Evolutionary conservation across 2,888 invertebrate genomes (phyloP).

Genomic region (Zaprionus lineosus): DNA sequence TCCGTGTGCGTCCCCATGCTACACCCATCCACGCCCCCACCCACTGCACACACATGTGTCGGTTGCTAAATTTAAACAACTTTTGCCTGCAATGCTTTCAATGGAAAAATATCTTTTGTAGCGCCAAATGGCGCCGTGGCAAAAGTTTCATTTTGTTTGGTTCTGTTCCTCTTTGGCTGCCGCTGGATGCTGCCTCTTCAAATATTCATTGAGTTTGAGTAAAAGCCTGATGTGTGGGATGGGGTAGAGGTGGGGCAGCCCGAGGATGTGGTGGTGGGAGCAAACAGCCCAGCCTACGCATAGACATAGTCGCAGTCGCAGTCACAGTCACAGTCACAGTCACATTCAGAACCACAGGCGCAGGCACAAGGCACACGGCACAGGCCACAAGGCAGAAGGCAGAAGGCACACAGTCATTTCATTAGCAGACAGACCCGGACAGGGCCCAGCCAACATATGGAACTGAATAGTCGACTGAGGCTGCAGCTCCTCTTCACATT

Average conservation of each 20-base stretch:
- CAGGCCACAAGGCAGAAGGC: neutral
- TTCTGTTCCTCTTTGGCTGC: slow-evolving; percentile 15
- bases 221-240: slow-evolving; percentile 62
- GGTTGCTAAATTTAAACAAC: slow-evolving; percentile 71
- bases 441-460: slow-evolving; percentile 56
- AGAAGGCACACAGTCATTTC: slow-evolving; percentile 64
- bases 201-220: slow-evolving; percentile 77
- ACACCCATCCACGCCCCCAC: slow-evolving; percentile 28
- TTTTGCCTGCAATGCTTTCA: slow-evolving; percentile 66
- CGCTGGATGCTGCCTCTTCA: slow-evolving; percentile 61
- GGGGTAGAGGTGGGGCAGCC: no score
- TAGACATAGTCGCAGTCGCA: no score
- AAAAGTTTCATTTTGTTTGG: slow-evolving; percentile 63
- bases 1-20: slow-evolving; percentile 4
- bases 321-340: no score
- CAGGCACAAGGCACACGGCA: slow-evolving; percentile 1
- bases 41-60: slow-evolving; percentile 65
- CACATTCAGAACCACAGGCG: no score
- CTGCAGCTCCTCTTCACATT: slow-evolving; percentile 75
- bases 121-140: slow-evolving; percentile 75
- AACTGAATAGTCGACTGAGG: slow-evolving; percentile 33
- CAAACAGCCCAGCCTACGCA: no score
- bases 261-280: no score
- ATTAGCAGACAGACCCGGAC: slow-evolving; percentile 49
- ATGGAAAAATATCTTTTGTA: slow-evolving; percentile 75